Percentiles rank a stretch among this genome's conserved stretches.
Evolutionary conservation across 2,888 invertebrate species (phyloP).

Genomic region (Molorchus minor): DNA sequence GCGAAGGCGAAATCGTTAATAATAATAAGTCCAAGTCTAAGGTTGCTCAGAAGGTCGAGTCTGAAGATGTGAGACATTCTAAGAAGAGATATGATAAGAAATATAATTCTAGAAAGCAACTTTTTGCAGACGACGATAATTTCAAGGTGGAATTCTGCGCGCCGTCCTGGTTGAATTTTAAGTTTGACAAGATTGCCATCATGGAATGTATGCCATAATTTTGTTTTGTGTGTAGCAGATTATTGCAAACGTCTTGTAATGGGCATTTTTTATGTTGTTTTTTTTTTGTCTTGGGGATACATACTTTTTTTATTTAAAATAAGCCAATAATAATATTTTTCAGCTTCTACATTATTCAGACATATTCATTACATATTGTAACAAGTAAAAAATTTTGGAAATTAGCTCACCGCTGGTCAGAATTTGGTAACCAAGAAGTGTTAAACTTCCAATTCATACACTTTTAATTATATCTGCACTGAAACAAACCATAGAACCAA

Average conservation of each 20-base stretch:
- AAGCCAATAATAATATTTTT: too few species aligned
- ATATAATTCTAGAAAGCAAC: constrained; percentile 65
- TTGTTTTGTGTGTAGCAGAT: background rate
- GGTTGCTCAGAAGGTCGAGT: constrained; percentile 42
- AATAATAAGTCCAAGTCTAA: constrained; percentile 31
- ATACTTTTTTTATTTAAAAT: too few species aligned
- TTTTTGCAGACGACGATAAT: constrained; percentile 64
- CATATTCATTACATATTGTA: too few species aligned
- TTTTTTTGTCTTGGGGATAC: too few species aligned
- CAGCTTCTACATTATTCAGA: too few species aligned
- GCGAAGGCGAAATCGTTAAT: constrained; percentile 46
- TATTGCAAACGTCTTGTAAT: constrained; percentile 10
- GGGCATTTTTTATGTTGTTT: too few species aligned
- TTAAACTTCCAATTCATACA: too few species aligned
- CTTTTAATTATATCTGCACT: too few species aligned
- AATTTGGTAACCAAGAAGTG: too few species aligned
- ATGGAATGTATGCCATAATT: constrained; percentile 61
- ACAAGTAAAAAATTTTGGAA: too few species aligned
- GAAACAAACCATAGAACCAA: too few species aligned
- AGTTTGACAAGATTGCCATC: constrained; percentile 70
- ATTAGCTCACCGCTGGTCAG: too few species aligned
- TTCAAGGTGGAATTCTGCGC: constrained; percentile 64
- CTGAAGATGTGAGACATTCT: constrained; percentile 46
- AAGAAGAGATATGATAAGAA: constrained; percentile 52
- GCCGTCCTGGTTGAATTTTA: constrained; percentile 74